Evolutionary conservation across 1,140 invertebrate genomes (phyloP).

Genomic region (Pseudomyrmex pallidus): DNA sequence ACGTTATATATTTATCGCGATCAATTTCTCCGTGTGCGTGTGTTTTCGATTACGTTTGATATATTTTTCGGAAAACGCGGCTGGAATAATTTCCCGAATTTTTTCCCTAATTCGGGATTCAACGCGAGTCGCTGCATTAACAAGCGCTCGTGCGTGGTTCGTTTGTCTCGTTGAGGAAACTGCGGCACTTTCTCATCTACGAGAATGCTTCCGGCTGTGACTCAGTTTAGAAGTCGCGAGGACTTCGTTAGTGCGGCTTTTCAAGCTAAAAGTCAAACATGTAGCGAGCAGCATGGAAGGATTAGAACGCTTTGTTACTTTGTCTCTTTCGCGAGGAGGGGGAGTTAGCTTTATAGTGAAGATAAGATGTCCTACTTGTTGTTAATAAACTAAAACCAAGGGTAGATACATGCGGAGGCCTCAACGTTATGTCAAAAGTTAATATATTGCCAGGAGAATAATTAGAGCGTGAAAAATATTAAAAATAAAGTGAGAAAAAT

Average conservation of each 20-base stretch:
- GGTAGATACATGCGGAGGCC: neutral
- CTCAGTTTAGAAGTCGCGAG: constrained; percentile 56
- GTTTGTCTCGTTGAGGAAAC: constrained; percentile 37
- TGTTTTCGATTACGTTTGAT: neutral
- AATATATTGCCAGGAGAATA: neutral
- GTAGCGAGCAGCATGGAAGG: constrained; percentile 43
- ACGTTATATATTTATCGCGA: too few relatives aligned
- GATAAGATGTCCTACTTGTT: constrained; percentile 20
- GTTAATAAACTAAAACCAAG: constrained; percentile 4
- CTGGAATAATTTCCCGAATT: constrained; percentile 14
- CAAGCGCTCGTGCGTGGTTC: constrained; percentile 53
- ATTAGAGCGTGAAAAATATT: neutral
- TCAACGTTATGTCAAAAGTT: neutral
- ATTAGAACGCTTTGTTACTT: constrained; percentile 72
- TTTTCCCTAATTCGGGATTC: constrained; percentile 6
- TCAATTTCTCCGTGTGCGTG: neutral
- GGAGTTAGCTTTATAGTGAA: constrained; percentile 2
- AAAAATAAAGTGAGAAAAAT: neutral
- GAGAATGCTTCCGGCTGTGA: constrained; percentile 42
- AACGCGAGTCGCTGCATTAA: constrained; percentile 69
- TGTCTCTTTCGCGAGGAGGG: neutral
- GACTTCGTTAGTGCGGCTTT: constrained; percentile 70
- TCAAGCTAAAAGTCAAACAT: constrained; percentile 73
- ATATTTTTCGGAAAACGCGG: neutral
- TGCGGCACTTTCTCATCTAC: constrained; percentile 31